Evolutionary conservation across 2,113 vertebrate species (phyloP), one percentile per base, ranked within the genome.

Genomic region (Procavia capensis): DNA sequence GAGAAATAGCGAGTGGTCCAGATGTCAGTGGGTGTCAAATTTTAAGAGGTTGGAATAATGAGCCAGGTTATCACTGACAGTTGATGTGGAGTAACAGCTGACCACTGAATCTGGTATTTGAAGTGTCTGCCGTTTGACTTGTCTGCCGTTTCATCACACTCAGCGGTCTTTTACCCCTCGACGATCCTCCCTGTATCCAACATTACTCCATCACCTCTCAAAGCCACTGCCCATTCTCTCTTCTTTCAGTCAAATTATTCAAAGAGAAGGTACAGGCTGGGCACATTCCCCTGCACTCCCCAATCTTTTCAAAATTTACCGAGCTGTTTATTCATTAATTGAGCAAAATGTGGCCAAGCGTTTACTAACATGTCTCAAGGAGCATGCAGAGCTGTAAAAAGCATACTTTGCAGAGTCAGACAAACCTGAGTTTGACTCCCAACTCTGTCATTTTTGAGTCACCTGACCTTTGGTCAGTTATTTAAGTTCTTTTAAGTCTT

Each of bases 301-400:
- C 36, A 43, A 94, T 76, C 74, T 29, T 76, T 61, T 78, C 0
- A 19, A 61, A 59, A 34, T 19, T 45, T 82, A 79, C 2, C 61
- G 50, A 87, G 41, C 66, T 70, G n/a, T 45, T 63, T 85, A 70
- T 59, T 90, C 24, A 85, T 88, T 74, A 85, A 92, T 78, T 80
- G n/a, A 90, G 61, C 66, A 82, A 81, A 87, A 83, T 17, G 9
- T 79, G 59, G 41, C 10, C 89, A 20, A 93, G 59, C 19, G 54
- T 63, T 89, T 93, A 93, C 31, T 76, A 70, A 41, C 19, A 76
- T 41, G 72, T 72, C 41, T 92, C 36, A 78, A 50, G 66, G n/a
- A 83, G 27, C 25, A 39, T 54, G 54, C 45, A 88, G 59, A 81
- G n/a, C 13, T 11, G 31, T 82, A 17, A 85, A 47, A 3, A 19